A percentile compares a stretch with the other conserved stretches of the same genome.
Conservation (phyloP, 2,113 vertebrate genomes). For the Rutilus rutilus region DNA sequence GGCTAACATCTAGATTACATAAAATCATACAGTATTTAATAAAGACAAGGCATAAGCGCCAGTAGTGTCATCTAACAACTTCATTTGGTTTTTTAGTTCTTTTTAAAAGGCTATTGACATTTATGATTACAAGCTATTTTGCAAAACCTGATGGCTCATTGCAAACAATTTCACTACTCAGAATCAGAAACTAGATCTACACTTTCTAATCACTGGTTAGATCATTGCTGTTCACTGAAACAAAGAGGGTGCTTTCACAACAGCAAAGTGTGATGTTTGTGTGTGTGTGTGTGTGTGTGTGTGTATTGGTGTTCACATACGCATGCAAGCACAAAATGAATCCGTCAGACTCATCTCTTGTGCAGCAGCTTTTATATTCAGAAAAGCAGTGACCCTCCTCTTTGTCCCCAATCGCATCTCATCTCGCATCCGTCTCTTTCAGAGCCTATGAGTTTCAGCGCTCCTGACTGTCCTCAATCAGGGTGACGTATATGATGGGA, state of each 20-base stretch:
- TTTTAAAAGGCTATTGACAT: slow-evolving; percentile 35
- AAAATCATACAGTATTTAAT: slow-evolving; percentile 38
- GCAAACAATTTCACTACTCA: slow-evolving; percentile 13
- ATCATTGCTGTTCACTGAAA: slow-evolving; percentile 29
- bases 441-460: not conserved
- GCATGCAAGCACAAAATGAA: slow-evolving; percentile 24
- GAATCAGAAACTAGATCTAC: slow-evolving; percentile 25
- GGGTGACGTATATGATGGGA: slow-evolving; percentile 88
- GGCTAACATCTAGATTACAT: slow-evolving; percentile 37
- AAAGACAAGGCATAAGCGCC: slow-evolving; percentile 27
- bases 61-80: slow-evolving; percentile 34
- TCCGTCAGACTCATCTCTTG: not conserved
- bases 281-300: slow-evolving; percentile 43
- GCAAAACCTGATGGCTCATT: slow-evolving; percentile 21
- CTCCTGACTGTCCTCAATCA: slow-evolving; percentile 66
- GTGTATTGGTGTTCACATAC: slow-evolving; percentile 59
- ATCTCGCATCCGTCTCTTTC: not conserved
- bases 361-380: slow-evolving; percentile 1
- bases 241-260: slow-evolving; percentile 60
- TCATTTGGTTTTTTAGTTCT: slow-evolving; percentile 30
- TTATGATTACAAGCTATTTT: slow-evolving; percentile 30
- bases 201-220: slow-evolving; percentile 33
- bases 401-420: not conserved
- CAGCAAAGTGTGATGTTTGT: slow-evolving; percentile 44
- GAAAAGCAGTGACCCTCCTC: not conserved